Evolutionary conservation across 2,113 vertebrate genomes (phyloP).

Genomic region (Xyrauchen texanus): DNA sequence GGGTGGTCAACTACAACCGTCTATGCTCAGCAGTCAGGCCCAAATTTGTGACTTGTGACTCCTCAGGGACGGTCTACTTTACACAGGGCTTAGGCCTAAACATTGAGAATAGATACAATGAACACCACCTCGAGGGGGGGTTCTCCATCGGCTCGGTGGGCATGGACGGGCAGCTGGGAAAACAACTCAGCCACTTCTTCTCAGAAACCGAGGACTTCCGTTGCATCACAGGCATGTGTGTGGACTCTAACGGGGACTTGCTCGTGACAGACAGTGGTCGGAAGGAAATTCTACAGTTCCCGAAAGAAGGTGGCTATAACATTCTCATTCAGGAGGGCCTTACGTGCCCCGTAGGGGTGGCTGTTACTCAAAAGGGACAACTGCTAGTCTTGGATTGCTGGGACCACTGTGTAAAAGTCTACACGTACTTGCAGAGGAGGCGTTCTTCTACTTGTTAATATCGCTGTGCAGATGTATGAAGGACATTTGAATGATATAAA

Average conservation of each 20-base stretch:
- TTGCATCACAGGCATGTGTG: conserved; percentile 98
- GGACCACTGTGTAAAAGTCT: conserved; percentile 98
- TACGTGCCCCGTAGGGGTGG: conserved; percentile 90
- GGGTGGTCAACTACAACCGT: conserved; percentile 91
- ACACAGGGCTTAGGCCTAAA: conserved; percentile 94
- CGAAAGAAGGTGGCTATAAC: conserved; percentile 91
- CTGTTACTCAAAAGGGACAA: conserved; percentile 93
- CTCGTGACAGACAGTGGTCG: conserved; percentile 94
- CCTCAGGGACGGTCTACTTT: conserved; percentile 92
- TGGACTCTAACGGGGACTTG: conserved; percentile 89
- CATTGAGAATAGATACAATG: conserved; percentile 90
- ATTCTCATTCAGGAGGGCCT: conserved; percentile 91
- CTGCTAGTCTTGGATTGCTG: conserved; percentile 94
- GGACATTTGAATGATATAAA: conserved; percentile 28
- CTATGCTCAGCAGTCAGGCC: conserved; percentile 92
- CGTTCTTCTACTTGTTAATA: conserved; percentile 74
- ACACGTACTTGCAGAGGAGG: conserved; percentile 88
- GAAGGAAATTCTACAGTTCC: conserved; percentile 94
- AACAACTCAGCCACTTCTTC: conserved; percentile 97
- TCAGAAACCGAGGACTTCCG: conserved; percentile 94
- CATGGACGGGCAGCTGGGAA: conserved; percentile 87
- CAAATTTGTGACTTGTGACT: conserved; percentile 94
- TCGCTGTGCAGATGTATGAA: neutral
- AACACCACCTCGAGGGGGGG: conserved; percentile 93
- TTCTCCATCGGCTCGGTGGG: conserved; percentile 94